phyloP scores from a whole-genome alignment of 92 coral and sea anemone genomes.

The Paragorgia papillata region DNA sequence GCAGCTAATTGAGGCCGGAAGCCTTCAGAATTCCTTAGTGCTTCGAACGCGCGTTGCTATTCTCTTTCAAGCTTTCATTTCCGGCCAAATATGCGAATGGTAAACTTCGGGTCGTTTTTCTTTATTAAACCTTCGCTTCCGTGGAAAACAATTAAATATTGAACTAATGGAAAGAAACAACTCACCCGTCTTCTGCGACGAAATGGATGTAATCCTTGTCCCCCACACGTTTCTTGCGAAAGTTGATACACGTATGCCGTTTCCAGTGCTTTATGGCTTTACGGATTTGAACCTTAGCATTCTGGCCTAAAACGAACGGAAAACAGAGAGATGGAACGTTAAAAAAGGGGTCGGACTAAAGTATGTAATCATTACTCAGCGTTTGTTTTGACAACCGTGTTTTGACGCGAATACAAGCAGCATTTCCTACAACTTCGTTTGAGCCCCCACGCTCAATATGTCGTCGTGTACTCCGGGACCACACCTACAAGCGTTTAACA shows the following conservation, averaged over 20 bases:
- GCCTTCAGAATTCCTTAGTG: conserved; percentile 2
- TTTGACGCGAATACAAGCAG: too few relatives aligned
- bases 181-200: conserved; percentile 94
- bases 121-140: conserved; percentile 17
- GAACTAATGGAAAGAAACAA: neutral
- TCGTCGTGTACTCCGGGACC: neutral
- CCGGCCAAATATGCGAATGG: conserved; percentile 28
- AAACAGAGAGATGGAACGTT: neutral
- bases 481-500: conserved; percentile 17
- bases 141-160: conserved; percentile 19
- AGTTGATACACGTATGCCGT: conserved; percentile 84
- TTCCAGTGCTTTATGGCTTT: conserved; percentile 93
- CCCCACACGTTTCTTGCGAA: conserved; percentile 77
- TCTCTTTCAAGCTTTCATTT: conserved; percentile 29
- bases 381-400: neutral
- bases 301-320: conserved; percentile 47
- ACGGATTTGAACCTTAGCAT: conserved; percentile 74
- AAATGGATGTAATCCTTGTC: conserved; percentile 91
- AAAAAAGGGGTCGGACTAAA: neutral
- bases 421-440: too few relatives aligned
- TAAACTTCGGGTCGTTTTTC: conserved; percentile 30
- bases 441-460: too few relatives aligned
- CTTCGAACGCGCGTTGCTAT: neutral
- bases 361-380: neutral
- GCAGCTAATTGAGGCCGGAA: neutral